Evolutionary conservation across 2,797 vertebrate genomes (phyloP), one percentile per base, ranked within the genome.

Genomic region (Gobionotothen gibberifrons): DNA sequence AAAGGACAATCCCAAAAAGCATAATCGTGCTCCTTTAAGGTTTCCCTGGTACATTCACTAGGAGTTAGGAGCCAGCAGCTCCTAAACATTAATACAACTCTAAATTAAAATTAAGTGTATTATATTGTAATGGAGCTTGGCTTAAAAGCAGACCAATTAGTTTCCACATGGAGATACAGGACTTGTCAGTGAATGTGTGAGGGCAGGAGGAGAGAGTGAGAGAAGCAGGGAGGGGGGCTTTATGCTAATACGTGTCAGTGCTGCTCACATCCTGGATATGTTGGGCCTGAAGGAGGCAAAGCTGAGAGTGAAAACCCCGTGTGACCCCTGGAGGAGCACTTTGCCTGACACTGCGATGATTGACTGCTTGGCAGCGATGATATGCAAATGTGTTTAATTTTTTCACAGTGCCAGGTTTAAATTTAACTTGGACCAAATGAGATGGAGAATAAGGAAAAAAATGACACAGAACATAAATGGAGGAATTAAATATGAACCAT

Each of bases 321-420:
- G 64, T 72, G 85, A 90, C 78, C 89, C 79, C 78, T 16, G 55
- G 79, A 85, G 83, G 66, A 70, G 67, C 82, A 66, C 81, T 72
- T 69, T 44, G 76, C 32, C 69, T 52, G 73, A 76, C 80, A 64
- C 74, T 2, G 22, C 12, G 72, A 80, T 85, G 87, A 90, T 69
- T 81, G 85, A 87, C 86, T 78, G 77, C 65, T 60, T 55, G 14
- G 72, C 36, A 46, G 74, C 55, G 17, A 71, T 39, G 26, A 53
- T 65, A 86, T 86, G 81, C 65, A 60, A 76, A 88, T 88, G 1
- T 47, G 5, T 83, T 76, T 43, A 63, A 74, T 54, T 81, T 76
- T 67, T 70, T 22, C 49, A 57, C 15, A n/a, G 61, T 65, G 69
- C 42, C 74, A 51, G 53, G 77, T 85, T 57, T 72, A 86, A 54